Conservation (phyloP, 2,113 vertebrate species). For the Leptocoma aspasia region DNA sequence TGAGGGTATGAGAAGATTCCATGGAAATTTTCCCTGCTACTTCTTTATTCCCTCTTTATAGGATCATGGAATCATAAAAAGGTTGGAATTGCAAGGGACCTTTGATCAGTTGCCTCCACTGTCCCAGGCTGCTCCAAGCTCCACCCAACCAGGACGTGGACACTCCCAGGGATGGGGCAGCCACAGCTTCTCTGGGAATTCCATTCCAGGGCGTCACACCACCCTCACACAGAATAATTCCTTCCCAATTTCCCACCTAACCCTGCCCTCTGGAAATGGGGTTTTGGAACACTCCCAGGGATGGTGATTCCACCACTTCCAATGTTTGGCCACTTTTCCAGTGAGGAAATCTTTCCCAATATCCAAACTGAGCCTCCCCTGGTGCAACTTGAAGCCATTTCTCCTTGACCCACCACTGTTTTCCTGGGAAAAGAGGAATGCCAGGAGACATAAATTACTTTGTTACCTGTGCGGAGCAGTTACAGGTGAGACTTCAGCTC, state of each 20-base stretch:
- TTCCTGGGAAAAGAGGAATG: background rate
- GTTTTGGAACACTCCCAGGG: background rate
- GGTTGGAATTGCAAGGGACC: background rate
- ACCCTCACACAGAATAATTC: background rate
- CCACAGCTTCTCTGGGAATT: background rate
- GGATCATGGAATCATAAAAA: background rate
- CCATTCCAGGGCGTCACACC: rapidly evolving
- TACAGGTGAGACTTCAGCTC: background rate
- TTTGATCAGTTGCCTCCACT: no score
- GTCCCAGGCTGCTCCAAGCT: background rate
- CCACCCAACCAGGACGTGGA: background rate
- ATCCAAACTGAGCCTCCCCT: background rate
- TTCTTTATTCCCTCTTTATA: background rate
- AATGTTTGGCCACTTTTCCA: background rate
- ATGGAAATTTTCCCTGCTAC: background rate
- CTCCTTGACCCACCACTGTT: background rate
- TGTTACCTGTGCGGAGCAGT: background rate
- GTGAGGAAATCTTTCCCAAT: background rate
- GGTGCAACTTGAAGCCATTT: background rate
- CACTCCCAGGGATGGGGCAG: background rate
- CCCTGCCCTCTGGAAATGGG: background rate
- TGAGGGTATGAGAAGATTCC: background rate
- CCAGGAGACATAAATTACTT: background rate
- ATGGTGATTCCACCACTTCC: background rate
- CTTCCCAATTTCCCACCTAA: background rate